phyloP scores from a whole-genome alignment of 2,797 vertebrate genomes.

The Chloroceryle amazona region DNA sequence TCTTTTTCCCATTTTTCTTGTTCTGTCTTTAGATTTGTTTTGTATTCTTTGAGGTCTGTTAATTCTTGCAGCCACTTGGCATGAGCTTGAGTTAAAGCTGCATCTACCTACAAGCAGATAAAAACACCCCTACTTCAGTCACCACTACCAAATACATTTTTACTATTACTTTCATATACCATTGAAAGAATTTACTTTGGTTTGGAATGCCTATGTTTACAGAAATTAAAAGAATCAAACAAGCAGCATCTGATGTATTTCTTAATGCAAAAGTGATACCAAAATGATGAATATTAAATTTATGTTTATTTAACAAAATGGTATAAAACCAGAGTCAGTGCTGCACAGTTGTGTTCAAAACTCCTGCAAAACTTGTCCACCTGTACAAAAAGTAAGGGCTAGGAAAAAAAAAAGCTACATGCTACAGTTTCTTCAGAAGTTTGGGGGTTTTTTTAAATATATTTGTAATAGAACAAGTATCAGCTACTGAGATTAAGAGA shows the following conservation, averaged over 20 bases:
- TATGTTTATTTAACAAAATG: neutral
- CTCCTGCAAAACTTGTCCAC: neutral
- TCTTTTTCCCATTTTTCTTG: slow-evolving; percentile 87
- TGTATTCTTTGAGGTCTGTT: slow-evolving; percentile 88
- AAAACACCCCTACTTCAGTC: neutral
- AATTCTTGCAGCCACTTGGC: slow-evolving; percentile 89
- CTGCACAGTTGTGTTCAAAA: neutral
- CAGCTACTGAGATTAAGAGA: neutral
- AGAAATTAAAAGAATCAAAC: neutral
- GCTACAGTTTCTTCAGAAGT: neutral
- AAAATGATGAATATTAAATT: neutral
- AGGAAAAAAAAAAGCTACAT: neutral
- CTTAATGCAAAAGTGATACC: neutral
- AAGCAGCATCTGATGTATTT: neutral
- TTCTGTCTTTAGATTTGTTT: slow-evolving; percentile 72
- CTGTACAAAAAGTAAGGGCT: neutral
- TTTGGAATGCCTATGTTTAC: neutral
- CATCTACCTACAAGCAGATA: slow-evolving; percentile 85
- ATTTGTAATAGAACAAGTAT: neutral
- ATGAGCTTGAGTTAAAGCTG: slow-evolving; percentile 87
- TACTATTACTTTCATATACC: neutral
- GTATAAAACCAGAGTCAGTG: neutral
- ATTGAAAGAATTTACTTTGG: neutral
- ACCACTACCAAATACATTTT: neutral
- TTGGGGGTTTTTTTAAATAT: neutral